Evolutionary conservation across 1,140 invertebrate genomes (phyloP).

Genomic region (Pachypsylla venusta): DNA sequence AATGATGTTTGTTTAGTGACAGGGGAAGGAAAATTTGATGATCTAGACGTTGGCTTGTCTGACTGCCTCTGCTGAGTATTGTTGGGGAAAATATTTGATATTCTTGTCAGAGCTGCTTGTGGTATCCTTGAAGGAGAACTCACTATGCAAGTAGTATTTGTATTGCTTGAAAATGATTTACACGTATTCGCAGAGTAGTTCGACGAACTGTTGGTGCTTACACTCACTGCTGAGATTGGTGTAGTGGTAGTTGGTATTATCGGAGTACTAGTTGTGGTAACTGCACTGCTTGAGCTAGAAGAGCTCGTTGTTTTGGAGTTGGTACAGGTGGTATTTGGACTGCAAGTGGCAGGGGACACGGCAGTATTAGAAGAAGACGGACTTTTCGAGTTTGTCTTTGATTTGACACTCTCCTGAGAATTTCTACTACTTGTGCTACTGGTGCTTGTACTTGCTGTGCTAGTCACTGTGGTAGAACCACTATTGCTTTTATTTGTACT

Average conservation of each 20-base stretch:
- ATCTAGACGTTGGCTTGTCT: slow-evolving; percentile 29
- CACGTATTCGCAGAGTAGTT: slow-evolving; percentile 8
- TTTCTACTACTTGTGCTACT: slow-evolving; percentile 1
- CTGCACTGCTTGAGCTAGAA: neutral
- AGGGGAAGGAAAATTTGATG: slow-evolving; percentile 35
- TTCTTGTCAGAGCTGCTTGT: slow-evolving; percentile 7
- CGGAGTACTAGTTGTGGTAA: neutral
- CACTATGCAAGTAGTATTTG: slow-evolving; percentile 27
- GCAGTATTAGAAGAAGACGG: slow-evolving; percentile 26
- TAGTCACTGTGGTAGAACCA: slow-evolving; percentile 1
- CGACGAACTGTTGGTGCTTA: neutral
- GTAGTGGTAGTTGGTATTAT: neutral
- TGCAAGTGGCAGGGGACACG: slow-evolving; percentile 24
- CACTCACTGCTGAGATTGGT: neutral
- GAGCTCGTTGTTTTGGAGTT: neutral
- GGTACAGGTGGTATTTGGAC: neutral
- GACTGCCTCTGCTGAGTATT: slow-evolving; percentile 13
- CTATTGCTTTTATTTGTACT: slow-evolving; percentile 12
- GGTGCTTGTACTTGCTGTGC: neutral
- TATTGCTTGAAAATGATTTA: slow-evolving; percentile 14
- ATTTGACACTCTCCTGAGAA: neutral
- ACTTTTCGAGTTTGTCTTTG: neutral
- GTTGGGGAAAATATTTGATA: neutral
- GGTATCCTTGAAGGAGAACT: slow-evolving; percentile 29
- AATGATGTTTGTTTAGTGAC: slow-evolving; percentile 31